Evolutionary conservation across 2,113 vertebrate genomes (phyloP), one percentile per base, ranked within the genome.

Genomic region (Polyodon spathula): DNA sequence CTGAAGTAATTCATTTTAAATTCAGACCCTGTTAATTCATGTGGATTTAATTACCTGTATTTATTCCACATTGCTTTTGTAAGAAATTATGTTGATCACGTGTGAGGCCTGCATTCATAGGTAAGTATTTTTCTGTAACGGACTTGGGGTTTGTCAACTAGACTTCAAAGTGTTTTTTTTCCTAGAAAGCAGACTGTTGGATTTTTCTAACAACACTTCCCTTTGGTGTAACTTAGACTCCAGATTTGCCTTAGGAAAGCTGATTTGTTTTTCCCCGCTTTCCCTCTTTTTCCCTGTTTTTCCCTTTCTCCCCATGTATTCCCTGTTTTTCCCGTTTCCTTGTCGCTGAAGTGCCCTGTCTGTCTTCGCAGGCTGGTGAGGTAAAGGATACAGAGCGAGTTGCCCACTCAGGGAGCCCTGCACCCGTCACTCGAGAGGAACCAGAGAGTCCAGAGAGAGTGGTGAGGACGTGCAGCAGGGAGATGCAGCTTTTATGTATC

Each of bases 401-500:
- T 17, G 78, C 76, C 63, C 80, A 79, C 46, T 78, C 76, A 1
- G 64, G 68, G 60, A 77, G 76, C 62, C 76, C 81, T 66, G 60
- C 76, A 53, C 73, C 69, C 72, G 14, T 75, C 65, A 66, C 80
- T 57, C 38, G 78, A 37, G 85, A 87, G 56, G 79, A 87, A 54
- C 80, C 80, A 69, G 84, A 84, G 66, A 87, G 81, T 62, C 81
- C 84, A 0, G 86, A 86, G 68, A 78, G 81, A 84, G 78, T 76
- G 69, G 88, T 89, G 66, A 78, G 83, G 65, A 39, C 11, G 62
- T 59, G 38, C 54, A 16, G 39, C 27, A 27, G 27, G 27, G 27
- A 27, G 27, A 27, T 27, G 27, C 27, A 27, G 27, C 27, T 27
- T 27, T 27, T 27, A 27, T 27, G 27, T 27, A 27, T 27, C 27